Conservation (phyloP, 2,797 vertebrate species). For the Coendou prehensilis region DNA sequence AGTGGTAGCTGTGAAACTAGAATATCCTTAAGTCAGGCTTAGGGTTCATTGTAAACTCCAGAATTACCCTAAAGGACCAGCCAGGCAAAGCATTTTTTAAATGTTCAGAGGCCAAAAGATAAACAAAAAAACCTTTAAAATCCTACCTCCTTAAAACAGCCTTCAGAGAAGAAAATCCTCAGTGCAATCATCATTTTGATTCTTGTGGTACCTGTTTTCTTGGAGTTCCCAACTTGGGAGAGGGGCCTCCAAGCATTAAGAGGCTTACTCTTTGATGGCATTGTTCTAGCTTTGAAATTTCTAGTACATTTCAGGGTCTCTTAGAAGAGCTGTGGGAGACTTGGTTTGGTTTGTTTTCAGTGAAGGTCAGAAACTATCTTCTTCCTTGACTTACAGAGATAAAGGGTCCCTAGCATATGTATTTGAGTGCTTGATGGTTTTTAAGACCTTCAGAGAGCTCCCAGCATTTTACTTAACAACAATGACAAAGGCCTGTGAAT, state of each 20-base stretch:
- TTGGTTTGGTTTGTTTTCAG: constrained; percentile 68
- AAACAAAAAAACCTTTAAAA: constrained; percentile 60
- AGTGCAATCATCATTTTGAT: constrained; percentile 71
- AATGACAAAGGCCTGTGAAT: constrained; percentile 62
- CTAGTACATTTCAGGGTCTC: constrained; percentile 79
- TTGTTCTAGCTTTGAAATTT: constrained; percentile 80
- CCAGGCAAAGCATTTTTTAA: constrained; percentile 79
- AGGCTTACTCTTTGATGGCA: constrained; percentile 76
- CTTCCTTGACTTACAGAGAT: constrained; percentile 70
- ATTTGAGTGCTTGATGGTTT: constrained; percentile 64
- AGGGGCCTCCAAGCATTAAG: constrained; percentile 63
- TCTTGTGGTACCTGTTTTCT: constrained; percentile 77
- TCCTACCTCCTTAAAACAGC: constrained; percentile 85
- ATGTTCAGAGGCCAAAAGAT: constrained; percentile 84
- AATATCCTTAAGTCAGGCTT: constrained; percentile 74
- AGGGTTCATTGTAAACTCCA: constrained; percentile 73
- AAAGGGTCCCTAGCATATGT: constrained; percentile 57
- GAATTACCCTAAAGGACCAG: constrained; percentile 82
- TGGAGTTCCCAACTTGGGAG: constrained; percentile 72
- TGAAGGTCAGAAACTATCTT: constrained; percentile 73
- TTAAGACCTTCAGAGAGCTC: constrained; percentile 75
- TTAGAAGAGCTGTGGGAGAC: constrained; percentile 59
- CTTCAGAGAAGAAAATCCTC: constrained; percentile 79
- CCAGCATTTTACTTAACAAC: constrained; percentile 64
- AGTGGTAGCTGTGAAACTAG: constrained; percentile 83